Evolutionary conservation across 2,888 invertebrate genomes (phyloP), one percentile per base, ranked within the genome.

Genomic region (Agriopis leucophaearia): DNA sequence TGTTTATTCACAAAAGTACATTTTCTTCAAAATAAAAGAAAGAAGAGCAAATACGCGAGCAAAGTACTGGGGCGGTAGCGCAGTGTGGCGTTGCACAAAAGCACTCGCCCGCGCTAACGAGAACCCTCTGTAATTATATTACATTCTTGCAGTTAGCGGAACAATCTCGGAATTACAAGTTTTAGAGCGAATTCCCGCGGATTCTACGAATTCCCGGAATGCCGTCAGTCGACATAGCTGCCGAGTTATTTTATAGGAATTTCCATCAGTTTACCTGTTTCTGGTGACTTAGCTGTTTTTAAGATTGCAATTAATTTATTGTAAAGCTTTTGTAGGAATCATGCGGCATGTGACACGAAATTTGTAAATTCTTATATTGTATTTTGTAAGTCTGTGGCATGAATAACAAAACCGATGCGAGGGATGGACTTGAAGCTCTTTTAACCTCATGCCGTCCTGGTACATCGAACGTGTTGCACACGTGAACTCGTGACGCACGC

Each of bases 81-180:
- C 74, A 71, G 72, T 75, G 75, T 72, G 71, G 77, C 68, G 72
- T 66, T 77, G 77, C 82, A 83, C 78, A 82, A 84, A 81, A 79
- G 80, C 78, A 77, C 73, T 80, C 75, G 79, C 69, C 69, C 70
- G 73, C 76, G 72, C 77, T 87, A 88, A 89, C 87, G 84, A 88
- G 86, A 78, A 75, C 81, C 62, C 75, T 77, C 73, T 84, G 86
- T 88, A 91, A 91, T 91, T 90, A 87, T 83, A 88, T 90, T 88
- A 88, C 85, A 88, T 88, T 90, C 88, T 87, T 86, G 80, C 76
- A 81, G 86, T 88, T 87, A 86, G 83, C 81, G 83, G 88, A 85
- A 88, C 87, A 90, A 91, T 91, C 90, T 86, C 88, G 79, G 84
- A 88, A 90, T 89, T 88, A 88, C 86, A 84, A 83, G 81, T 81